phyloP scores from a whole-genome alignment of 2,888 invertebrate genomes.

The Pogonocherus hispidulus region DNA sequence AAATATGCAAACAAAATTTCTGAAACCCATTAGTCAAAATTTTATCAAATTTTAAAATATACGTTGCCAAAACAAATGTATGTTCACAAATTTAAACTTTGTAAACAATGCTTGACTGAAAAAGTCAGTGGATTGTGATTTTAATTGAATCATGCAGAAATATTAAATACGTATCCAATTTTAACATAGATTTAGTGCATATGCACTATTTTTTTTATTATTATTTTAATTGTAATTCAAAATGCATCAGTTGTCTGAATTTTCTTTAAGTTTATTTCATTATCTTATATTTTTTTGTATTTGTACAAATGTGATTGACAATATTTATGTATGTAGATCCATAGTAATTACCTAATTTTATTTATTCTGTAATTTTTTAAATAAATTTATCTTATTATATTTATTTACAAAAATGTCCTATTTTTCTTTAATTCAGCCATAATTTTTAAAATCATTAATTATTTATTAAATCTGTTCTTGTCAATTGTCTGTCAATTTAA shows the following conservation, averaged over 20 bases:
- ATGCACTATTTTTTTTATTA: slow-evolving; percentile 34
- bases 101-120: slow-evolving; percentile 36
- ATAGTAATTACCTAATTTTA: slow-evolving; percentile 26
- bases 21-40: too few species aligned
- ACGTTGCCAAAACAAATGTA: not conserved
- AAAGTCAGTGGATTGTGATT: slow-evolving; percentile 58
- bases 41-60: too few species aligned
- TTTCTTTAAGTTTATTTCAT: slow-evolving; percentile 9
- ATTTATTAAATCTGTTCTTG: not conserved
- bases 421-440: too few species aligned
- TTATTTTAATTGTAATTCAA: slow-evolving; percentile 37
- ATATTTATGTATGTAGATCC: slow-evolving; percentile 35
- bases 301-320: slow-evolving; percentile 39
- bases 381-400: slow-evolving; percentile 26
- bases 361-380: slow-evolving; percentile 29
- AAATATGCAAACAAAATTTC: too few species aligned
- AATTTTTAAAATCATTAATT: too few species aligned
- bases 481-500: slow-evolving; percentile 1
- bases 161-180: slow-evolving; percentile 32
- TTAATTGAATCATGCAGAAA: slow-evolving; percentile 50
- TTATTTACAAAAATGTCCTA: too few species aligned
- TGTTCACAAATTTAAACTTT: slow-evolving; percentile 35
- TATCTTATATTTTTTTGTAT: slow-evolving; percentile 29
- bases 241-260: slow-evolving; percentile 7
- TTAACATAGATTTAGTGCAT: slow-evolving; percentile 33